Conservation (phyloP, 2,797 vertebrate species). For the Propithecus perrieri region DNA sequence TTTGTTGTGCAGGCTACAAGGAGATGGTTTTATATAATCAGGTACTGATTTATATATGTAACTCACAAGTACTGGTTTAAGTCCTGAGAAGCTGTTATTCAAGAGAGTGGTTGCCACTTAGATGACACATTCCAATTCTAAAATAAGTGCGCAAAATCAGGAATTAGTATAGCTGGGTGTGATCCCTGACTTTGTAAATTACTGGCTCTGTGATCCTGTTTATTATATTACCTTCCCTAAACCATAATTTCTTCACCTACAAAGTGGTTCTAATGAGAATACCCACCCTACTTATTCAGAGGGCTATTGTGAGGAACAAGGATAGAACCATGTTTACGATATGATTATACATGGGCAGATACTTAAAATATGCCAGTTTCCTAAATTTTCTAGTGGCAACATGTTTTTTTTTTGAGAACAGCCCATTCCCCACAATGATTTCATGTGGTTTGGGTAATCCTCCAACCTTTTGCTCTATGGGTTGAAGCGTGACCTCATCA, state of each 20-base stretch:
- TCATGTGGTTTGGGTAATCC: background rate
- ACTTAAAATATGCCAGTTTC: background rate
- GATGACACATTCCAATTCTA: constrained; percentile 5
- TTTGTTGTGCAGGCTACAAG: background rate
- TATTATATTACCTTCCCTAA: background rate
- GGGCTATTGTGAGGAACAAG: background rate
- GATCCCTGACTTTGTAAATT: background rate
- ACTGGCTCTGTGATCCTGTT: background rate
- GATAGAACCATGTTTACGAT: background rate
- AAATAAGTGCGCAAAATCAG: constrained; percentile 13
- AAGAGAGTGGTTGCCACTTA: background rate
- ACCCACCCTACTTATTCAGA: background rate
- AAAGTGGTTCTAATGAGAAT: background rate
- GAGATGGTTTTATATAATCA: background rate
- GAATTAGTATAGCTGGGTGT: background rate
- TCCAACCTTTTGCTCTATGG: background rate
- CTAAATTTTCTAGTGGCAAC: background rate
- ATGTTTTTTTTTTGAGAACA: background rate
- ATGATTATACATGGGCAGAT: background rate
- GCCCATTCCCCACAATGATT: background rate
- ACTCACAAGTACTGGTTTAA: background rate
- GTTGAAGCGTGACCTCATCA: background rate
- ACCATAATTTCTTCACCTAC: background rate
- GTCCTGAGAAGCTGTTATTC: background rate
- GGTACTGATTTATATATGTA: too few species aligned